Base-by-base conservation (phyloP, 1,140 invertebrate genomes). In the Brachionus koreanus region DNA sequence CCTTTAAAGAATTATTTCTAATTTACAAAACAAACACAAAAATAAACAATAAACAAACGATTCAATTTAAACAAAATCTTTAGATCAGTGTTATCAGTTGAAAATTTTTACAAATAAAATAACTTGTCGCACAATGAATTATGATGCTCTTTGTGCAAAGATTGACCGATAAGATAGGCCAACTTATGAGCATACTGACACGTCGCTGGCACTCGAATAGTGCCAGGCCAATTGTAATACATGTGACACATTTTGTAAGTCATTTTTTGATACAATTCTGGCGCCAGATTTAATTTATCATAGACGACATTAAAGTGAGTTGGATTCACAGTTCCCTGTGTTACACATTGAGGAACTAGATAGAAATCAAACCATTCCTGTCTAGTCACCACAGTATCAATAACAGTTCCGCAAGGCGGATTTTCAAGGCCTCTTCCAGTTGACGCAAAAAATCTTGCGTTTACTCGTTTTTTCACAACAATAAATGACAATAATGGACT, bases 151-250 rank as follows among this genome's bases (percentile, higher is more conserved):
- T 90, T 87, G 83, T 93, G 91, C 13, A 94, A 88, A 52, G 89
- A 90, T 84, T 94, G 92, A 0, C 93, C 92, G 6, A 93, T 91
- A 0, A 95, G 86, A 84, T 93, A 95, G 0, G 94, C 94, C 83
- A 95, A 85, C 86, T 95, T 95, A 84, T 95, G 94, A 4, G 94
- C 88, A 85, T 89, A 89, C 35, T 95, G 93, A 84, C 93, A 94
- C 0, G 93, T 93, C 0, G 94, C 93, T 0, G 94, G 94, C 0
- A 95, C 94, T n/a, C 93, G 87, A 0, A 94, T 92, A 0, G 95
- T 94, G 10, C 95, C 95, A 43, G 88, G 91, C 95, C 95, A 95
- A 86, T 95, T 95, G 85, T 91, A 95, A 84, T 95, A 95, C 87
- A 94, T 88, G 84, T 96, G 94, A 75, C 91, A 92, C 84, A 95